These are phyloP conservation scores for Bombus ignitus DNA, from an alignment of 1,140 invertebrate species.

Conservation along the genomic window DNA sequence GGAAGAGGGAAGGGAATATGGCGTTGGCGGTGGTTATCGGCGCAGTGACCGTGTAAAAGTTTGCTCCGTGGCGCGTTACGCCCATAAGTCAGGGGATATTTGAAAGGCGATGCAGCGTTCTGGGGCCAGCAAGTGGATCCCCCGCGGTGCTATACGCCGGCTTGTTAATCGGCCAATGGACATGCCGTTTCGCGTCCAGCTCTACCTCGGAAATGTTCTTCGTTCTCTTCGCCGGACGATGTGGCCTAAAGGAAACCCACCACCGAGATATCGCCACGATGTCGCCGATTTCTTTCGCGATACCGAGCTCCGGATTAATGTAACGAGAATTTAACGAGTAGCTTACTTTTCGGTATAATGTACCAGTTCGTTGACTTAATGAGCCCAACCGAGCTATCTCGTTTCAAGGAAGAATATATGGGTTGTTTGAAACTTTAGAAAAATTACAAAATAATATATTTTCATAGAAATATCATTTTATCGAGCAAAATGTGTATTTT, in stretches of 20 bases:
- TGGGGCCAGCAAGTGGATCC: conserved; percentile 70
- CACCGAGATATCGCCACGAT: neutral
- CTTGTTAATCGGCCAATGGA: conserved; percentile 72
- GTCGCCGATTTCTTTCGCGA: conserved; percentile 25
- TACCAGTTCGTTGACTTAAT: no score
- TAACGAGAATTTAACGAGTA: no score
- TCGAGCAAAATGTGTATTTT: no score
- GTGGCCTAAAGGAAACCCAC: neutral
- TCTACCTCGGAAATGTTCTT: conserved; percentile 21
- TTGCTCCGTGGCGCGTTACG: conserved; percentile 62
- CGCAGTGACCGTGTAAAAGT: conserved; percentile 51
- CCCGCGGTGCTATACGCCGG: conserved; percentile 69
- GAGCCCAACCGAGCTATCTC: no score
- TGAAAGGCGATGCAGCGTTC: conserved; percentile 68
- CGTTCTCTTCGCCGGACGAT: neutral
- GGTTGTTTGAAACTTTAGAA: no score
- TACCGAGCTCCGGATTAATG: neutral
- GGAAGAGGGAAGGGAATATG: conserved; percentile 29
- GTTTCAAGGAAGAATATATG: no score
- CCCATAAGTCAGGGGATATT: conserved; percentile 70
- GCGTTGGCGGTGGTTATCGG: conserved; percentile 54
- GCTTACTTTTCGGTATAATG: no score
- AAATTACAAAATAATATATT: no score
- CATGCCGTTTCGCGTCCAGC: conserved; percentile 39
- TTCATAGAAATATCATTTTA: no score